Evolutionary conservation across 2,888 invertebrate species (phyloP).

Genomic region (Pterostichus madidus): DNA sequence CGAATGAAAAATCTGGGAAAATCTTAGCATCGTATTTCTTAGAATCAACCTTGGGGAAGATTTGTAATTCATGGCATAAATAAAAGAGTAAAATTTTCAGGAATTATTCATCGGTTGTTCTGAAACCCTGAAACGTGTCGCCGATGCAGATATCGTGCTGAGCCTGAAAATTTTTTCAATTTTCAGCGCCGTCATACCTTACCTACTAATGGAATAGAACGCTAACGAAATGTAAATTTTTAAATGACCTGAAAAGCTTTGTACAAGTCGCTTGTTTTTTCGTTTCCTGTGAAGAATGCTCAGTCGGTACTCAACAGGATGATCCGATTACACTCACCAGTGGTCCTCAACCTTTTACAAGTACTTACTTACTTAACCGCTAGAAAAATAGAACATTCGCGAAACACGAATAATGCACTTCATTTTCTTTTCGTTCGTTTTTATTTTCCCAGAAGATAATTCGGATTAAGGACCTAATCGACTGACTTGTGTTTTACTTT

Average conservation of each 20-base stretch:
- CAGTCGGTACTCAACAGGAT: constrained; percentile 42
- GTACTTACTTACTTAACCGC: constrained; percentile 11
- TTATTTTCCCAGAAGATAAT: constrained; percentile 12
- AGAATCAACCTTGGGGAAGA: background rate
- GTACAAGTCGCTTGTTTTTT: constrained; percentile 49
- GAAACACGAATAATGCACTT: constrained; percentile 11
- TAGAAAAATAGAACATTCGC: constrained; percentile 31
- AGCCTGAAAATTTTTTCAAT: constrained; percentile 45
- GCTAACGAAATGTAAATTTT: constrained; percentile 58
- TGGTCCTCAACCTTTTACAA: constrained; percentile 40
- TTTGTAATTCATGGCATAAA: constrained; percentile 46
- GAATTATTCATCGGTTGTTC: constrained; percentile 39
- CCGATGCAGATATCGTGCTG: constrained; percentile 12
- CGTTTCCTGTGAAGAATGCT: constrained; percentile 46
- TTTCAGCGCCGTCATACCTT: constrained; percentile 18
- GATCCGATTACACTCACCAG: constrained; percentile 50
- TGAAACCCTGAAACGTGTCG: constrained; percentile 46
- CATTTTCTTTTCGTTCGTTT: constrained; percentile 5
- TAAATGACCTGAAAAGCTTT: constrained; percentile 56
- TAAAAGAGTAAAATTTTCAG: constrained; percentile 20
- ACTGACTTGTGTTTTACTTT: background rate
- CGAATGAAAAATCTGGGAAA: too few relatives aligned
- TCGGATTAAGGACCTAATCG: constrained; percentile 16
- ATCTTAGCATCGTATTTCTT: background rate
- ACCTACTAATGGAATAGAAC: constrained; percentile 37